These are phyloP conservation scores for Intellagama lesueurii DNA, from an alignment of 2,797 vertebrate species.

Conservation along the genomic window DNA sequence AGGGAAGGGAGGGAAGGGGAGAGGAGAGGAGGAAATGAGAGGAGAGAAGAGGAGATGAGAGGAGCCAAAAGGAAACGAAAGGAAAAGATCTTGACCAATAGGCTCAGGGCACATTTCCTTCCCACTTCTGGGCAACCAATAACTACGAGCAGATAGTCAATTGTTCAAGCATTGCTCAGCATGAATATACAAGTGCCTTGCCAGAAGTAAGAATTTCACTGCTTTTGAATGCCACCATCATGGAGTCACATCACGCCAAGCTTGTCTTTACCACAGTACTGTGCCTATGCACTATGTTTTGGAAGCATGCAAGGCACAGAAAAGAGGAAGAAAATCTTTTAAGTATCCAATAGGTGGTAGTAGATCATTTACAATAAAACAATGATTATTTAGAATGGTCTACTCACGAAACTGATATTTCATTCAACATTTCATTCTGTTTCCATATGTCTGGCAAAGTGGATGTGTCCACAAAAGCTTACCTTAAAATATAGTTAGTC, in stretches of 20 bases:
- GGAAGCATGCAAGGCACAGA: neutral
- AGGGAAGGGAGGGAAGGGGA: too few relatives aligned
- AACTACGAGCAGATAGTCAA: conserved; percentile 1
- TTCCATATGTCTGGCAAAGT: too few relatives aligned
- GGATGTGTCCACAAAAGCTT: too few relatives aligned
- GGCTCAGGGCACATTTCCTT: neutral
- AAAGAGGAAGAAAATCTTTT: conserved; percentile 10
- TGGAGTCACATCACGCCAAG: neutral
- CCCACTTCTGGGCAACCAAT: neutral
- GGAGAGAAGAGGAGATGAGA: too few relatives aligned
- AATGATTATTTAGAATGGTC: too few relatives aligned
- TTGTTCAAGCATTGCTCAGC: neutral
- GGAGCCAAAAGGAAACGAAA: too few relatives aligned
- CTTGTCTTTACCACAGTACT: neutral
- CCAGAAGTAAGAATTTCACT: neutral
- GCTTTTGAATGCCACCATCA: neutral
- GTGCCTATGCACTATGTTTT: neutral
- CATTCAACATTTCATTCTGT: too few relatives aligned
- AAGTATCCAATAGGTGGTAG: conserved; percentile 68
- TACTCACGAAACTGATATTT: too few relatives aligned
- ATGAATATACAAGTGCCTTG: neutral
- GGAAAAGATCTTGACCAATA: neutral
- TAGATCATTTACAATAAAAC: conserved; percentile 34
- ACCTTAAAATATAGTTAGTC: too few relatives aligned
- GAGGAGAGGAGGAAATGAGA: too few relatives aligned